Base-by-base conservation (phyloP, 2,797 vertebrate genomes). In the Aphelocoma californica region DNA sequence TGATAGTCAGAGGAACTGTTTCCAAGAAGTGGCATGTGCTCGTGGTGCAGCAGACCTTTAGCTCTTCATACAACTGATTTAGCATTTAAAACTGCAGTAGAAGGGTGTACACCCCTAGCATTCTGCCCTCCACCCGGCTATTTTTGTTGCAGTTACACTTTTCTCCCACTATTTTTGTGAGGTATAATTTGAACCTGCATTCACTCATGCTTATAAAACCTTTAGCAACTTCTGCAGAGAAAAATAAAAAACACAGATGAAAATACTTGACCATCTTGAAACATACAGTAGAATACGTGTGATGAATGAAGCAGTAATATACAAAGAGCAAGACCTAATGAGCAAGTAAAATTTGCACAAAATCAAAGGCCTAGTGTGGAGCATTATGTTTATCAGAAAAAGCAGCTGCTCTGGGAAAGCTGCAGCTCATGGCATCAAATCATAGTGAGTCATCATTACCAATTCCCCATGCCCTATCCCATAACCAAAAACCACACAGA, bases 341-440 rank as follows among this genome's bases (percentile, higher is more conserved):
- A 86, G 73, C 38, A 65, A 95, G 57, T 85, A 47, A 93, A 94
- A 94, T 91, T 73, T 54, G 42, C 74, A 90, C 67, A 78, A 87
- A 87, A 92, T 91, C 64, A 89, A 94, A 92, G 81, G 58, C 82
- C n/a, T 61, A 75, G 34, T 20, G 44, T 32, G 64, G 18, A 90
- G 57, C 44, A 81, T 75, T 84, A 60, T 64, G 42, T 85, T 70
- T 95, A 53, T 83, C 53, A 92, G 71, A 71, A 92, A 88, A 95
- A 90, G 77, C 90, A 96, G 93, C 70, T 95, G 93, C 51, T 88
- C 61, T 65, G 73, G 42, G 65, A 92, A 86, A 81, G n/a, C 85
- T 83, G 65, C 90, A 88, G 69, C 85, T 92, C 61, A 44, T 7
- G 24, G 31, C 42, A 78, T 78, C 85, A 86, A 65, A 86, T 57